Percentiles rank a stretch among this genome's conserved stretches.
Conservation (phyloP, 2,888 invertebrate genomes). For the Nomada fabriciana region DNA sequence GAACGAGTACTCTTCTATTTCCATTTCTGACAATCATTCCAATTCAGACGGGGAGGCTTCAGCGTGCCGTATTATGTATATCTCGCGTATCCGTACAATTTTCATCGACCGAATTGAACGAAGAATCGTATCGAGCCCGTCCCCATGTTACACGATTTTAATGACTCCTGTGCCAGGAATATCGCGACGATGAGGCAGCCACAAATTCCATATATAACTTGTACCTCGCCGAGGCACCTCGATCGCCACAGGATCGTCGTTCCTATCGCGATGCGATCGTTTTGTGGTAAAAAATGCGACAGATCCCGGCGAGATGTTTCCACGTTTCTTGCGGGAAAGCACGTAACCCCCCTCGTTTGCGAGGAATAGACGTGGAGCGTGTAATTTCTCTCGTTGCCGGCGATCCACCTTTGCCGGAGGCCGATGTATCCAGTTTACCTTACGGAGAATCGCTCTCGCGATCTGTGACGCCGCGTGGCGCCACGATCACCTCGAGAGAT, state of each 20-base stretch:
- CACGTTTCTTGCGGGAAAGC: conserved; percentile 13
- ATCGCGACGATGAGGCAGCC: too few species aligned
- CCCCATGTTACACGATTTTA: too few species aligned
- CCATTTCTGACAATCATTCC: too few species aligned
- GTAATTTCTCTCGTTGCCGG: conserved; percentile 53
- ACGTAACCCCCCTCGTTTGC: conserved; percentile 33
- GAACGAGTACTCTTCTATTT: too few species aligned
- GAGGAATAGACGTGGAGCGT: conserved; percentile 48
- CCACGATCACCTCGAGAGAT: conserved; percentile 59
- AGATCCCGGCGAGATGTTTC: conserved; percentile 22
- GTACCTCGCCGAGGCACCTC: background rate
- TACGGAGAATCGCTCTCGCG: conserved; percentile 55
- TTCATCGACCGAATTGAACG: too few species aligned
- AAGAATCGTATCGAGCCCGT: too few species aligned
- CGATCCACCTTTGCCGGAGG: conserved; percentile 20
- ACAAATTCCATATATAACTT: background rate
- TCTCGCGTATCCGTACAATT: too few species aligned
- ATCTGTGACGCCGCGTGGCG: conserved; percentile 61
- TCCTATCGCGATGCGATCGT: background rate
- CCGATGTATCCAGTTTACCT: conserved; percentile 59
- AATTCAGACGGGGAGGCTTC: too few species aligned
- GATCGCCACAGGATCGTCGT: background rate
- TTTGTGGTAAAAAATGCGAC: background rate
- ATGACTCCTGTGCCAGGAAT: too few species aligned
- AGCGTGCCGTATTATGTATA: too few species aligned